phyloP scores from a whole-genome alignment of 2,888 invertebrate genomes.

The Scelioninae gen. 1 region DNA sequence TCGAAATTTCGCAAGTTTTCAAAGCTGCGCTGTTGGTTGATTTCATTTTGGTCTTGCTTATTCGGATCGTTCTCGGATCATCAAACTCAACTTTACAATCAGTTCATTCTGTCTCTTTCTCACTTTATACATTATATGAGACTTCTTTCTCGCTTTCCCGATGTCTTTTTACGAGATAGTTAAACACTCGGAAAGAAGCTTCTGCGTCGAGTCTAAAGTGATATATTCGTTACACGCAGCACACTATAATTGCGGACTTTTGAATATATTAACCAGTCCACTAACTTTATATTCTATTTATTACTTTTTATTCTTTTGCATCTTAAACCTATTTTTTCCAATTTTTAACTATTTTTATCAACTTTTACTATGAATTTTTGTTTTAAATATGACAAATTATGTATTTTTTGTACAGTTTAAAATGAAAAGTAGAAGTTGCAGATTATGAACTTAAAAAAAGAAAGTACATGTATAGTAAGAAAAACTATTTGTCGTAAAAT shows the following conservation, averaged over 20 bases:
- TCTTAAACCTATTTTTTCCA: not conserved
- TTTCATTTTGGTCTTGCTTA: conserved; percentile 2
- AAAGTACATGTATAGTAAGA: no score
- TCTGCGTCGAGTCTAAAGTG: conserved; percentile 30
- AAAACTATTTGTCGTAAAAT: no score
- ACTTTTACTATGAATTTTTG: no score
- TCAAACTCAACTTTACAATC: conserved; percentile 20
- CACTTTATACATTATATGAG: conserved; percentile 1
- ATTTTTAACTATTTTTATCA: not conserved
- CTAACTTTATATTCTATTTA: conserved; percentile 15
- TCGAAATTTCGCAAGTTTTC: not conserved
- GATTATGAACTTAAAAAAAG: no score
- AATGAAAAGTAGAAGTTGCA: no score
- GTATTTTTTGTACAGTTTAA: no score
- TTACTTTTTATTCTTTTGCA: conserved; percentile 19
- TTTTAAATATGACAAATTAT: no score
- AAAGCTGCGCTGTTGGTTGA: not conserved
- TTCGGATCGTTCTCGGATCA: conserved; percentile 2
- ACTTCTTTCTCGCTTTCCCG: not conserved
- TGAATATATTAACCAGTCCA: conserved; percentile 5
- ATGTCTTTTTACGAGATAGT: conserved; percentile 23
- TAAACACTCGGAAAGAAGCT: conserved; percentile 32
- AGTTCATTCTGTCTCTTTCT: not conserved
- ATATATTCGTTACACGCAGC: conserved; percentile 30
- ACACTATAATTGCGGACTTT: conserved; percentile 14